Percentiles rank a stretch among this genome's conserved stretches.
phyloP scores from a whole-genome alignment of 2,113 vertebrate species.

The Petromus typicus region DNA sequence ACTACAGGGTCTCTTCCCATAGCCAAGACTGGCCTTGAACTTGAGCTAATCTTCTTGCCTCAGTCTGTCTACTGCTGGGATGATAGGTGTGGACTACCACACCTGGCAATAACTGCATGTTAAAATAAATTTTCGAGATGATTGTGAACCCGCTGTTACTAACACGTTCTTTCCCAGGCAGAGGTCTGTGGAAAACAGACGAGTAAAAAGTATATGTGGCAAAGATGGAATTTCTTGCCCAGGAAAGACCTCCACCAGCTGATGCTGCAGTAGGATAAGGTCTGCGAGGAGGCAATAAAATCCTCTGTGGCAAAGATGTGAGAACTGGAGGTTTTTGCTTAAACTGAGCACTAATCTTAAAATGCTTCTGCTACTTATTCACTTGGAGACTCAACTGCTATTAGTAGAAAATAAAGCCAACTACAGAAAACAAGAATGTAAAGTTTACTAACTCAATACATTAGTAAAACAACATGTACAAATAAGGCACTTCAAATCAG shows the following conservation, averaged over 20 bases:
- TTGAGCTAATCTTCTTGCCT: background rate
- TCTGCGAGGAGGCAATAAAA: background rate
- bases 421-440: slow-evolving; percentile 64
- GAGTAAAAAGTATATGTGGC: background rate
- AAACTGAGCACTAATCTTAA: slow-evolving; percentile 24
- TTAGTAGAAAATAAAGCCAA: slow-evolving; percentile 66
- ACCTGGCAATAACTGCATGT: background rate
- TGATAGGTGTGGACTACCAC: background rate
- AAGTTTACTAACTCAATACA: slow-evolving; percentile 76
- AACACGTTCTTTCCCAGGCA: background rate
- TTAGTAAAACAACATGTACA: slow-evolving; percentile 71
- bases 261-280: background rate
- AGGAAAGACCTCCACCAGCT: background rate
- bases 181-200: background rate
- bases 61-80: background rate
- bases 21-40: background rate
- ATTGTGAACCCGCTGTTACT: slow-evolving; percentile 1
- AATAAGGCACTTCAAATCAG: slow-evolving; percentile 69
- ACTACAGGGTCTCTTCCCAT: background rate
- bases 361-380: background rate
- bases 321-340: background rate
- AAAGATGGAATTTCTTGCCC: background rate
- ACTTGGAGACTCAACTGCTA: slow-evolving; percentile 47
- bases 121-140: slow-evolving; percentile 8
- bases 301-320: background rate